Base-by-base conservation (phyloP, 1,140 invertebrate genomes). In the Subanguina moxae region DNA sequence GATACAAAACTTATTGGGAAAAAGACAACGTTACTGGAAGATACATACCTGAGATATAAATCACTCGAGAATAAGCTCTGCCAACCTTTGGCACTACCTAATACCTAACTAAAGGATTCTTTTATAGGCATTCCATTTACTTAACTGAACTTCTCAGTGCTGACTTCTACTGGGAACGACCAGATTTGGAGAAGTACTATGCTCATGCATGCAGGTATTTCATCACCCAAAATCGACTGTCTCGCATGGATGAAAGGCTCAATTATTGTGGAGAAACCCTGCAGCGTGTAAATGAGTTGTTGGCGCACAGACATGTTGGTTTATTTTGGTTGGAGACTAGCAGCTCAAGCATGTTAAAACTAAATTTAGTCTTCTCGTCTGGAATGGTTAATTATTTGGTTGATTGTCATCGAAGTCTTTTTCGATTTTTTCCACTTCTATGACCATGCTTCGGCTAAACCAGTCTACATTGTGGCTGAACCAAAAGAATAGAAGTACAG, bases 331-430 rank as follows among this genome's bases (percentile, higher is more conserved):
- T 38, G 11, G 32, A 38, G 11, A 5, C 3, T 5, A 38, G 11
- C 3, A 38, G 11, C 3, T 38, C 11, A 38, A 5, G 32, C 15
- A 52, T 7, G 3, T 70, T 45, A 19, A 15, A 25, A 28, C 25
- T 21, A 72, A 23, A 13, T 65, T 15, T 58, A 75, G 25, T 72
- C 72, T 1, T 67, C 73, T 1, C 74, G 25, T 32, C 52, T 76
- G 19, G 75, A 76, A 65, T 76, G 75, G 75, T 72, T 76, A 65
- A 76, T 76, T 48, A 76, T 76, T 64, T 52, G 72, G 32, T 56
- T 76, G 1, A 76, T 76, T 58, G 75, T 76, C 8, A 69, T 76
- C 27, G 75, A 76, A 67, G 74, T 76, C 45, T 42, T 76, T 45
- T 76, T 76, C 56, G 75, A 76, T 32, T 28, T 64, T 27, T 76